phyloP scores from a whole-genome alignment of 2,113 vertebrate genomes.

The Ptilorrhoa leucosticta region DNA sequence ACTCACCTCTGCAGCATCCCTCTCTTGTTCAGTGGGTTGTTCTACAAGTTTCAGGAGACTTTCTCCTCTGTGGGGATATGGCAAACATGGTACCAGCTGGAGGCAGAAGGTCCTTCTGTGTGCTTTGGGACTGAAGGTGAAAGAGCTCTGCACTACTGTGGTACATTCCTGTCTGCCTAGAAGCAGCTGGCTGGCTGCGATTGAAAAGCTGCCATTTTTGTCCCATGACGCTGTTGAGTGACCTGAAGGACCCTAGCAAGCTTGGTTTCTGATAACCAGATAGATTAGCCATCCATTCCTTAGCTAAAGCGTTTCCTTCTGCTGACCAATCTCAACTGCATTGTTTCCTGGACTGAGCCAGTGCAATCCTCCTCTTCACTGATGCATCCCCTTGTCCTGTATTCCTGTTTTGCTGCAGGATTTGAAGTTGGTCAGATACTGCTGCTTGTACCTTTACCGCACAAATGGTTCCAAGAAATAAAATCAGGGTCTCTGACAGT shows the following conservation, averaged over 20 bases:
- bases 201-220: conserved; percentile 14
- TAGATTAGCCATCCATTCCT: background rate
- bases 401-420: background rate
- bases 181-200: background rate
- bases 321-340: background rate
- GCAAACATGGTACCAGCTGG: accelerated
- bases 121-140: background rate
- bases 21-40: background rate
- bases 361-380: background rate
- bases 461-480: background rate
- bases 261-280: background rate
- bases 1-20: background rate
- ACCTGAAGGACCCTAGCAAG: background rate
- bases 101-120: background rate
- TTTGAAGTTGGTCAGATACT: background rate
- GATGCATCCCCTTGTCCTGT: background rate
- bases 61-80: background rate
- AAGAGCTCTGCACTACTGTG: background rate
- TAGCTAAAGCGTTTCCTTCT: background rate
- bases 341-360: background rate
- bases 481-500: background rate
- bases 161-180: background rate
- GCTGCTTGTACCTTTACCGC: background rate
- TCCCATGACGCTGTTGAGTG: accelerated
- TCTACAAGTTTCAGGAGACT: background rate